These are phyloP conservation scores for Puffinus mauretanicus DNA, from an alignment of 2,113 vertebrate species.

Conservation along the genomic window DNA sequence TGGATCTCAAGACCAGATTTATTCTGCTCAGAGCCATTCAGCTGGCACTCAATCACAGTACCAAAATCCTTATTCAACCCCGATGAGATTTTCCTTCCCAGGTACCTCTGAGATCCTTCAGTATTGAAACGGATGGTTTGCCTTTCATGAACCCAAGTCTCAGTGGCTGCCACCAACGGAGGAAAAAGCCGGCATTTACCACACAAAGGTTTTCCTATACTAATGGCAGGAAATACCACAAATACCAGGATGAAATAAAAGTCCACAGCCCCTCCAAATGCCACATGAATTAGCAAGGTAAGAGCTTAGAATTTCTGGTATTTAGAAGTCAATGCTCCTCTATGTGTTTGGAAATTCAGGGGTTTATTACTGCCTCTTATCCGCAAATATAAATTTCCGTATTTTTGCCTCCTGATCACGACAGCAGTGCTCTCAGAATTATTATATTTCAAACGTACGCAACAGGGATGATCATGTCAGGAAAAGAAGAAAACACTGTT, in stretches of 20 bases:
- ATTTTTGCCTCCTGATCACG: neutral
- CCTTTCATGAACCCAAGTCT: constrained; percentile 46
- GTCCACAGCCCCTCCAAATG: constrained; percentile 56
- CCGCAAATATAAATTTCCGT: neutral
- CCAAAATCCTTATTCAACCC: constrained; percentile 50
- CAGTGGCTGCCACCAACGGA: constrained; percentile 26
- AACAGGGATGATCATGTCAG: neutral
- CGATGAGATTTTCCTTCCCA: constrained; percentile 7
- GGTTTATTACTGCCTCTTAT: constrained; percentile 24
- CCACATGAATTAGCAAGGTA: constrained; percentile 64
- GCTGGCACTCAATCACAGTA: neutral
- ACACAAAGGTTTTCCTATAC: constrained; percentile 59
- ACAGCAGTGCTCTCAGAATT: neutral
- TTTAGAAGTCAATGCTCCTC: constrained; percentile 58
- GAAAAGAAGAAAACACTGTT: neutral
- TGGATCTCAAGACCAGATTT: neutral
- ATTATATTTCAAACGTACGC: neutral
- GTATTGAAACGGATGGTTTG: constrained; percentile 2
- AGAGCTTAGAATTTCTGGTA: constrained; percentile 62
- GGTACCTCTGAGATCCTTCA: constrained; percentile 29
- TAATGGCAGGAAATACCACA: constrained; percentile 61
- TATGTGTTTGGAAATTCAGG: constrained; percentile 4
- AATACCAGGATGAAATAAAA: constrained; percentile 62
- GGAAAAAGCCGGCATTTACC: constrained; percentile 40
- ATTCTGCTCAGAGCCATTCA: neutral